phyloP scores from a whole-genome alignment of 2,797 vertebrate genomes.

The Tenualosa ilisha region DNA sequence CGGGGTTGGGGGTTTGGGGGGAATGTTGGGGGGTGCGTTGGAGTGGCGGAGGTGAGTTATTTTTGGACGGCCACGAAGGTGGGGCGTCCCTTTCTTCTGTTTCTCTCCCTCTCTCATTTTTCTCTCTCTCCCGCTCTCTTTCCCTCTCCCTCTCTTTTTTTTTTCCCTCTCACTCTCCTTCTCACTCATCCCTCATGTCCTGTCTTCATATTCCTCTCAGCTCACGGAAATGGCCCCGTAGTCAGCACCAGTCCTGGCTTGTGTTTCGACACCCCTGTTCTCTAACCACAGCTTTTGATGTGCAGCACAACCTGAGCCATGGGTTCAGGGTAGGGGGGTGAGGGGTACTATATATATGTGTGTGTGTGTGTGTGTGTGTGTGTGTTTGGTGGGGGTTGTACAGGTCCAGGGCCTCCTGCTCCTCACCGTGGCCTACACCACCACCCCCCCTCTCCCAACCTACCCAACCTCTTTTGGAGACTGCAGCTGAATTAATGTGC shows the following conservation, averaged over 20 bases:
- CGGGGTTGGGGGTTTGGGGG: not conserved
- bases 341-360: conserved; percentile 15
- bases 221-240: conserved; percentile 47
- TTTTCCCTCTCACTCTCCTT: not conserved
- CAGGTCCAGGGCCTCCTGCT: conserved; percentile 41
- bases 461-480: not conserved
- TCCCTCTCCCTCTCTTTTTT: not conserved
- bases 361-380: conserved; percentile 20
- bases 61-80: conserved; percentile 51
- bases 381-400: not conserved
- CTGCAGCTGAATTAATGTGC: conserved; percentile 47
- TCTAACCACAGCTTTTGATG: conserved; percentile 58
- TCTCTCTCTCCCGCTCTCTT: conserved; percentile 2
- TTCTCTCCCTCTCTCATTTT: not conserved
- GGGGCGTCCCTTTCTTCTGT: conserved; percentile 41
- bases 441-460: not conserved
- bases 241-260: conserved; percentile 56
- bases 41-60: conserved; percentile 34
- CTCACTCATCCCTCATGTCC: not conserved
- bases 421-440: not conserved
- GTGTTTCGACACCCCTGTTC: conserved; percentile 55
- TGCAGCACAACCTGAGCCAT: conserved; percentile 41
- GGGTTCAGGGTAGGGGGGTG: not conserved
- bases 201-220: conserved; percentile 23
- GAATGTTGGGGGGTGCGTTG: not conserved